phyloP scores from a whole-genome alignment of 2,888 invertebrate genomes.

The Chrysolina oricalcia region DNA sequence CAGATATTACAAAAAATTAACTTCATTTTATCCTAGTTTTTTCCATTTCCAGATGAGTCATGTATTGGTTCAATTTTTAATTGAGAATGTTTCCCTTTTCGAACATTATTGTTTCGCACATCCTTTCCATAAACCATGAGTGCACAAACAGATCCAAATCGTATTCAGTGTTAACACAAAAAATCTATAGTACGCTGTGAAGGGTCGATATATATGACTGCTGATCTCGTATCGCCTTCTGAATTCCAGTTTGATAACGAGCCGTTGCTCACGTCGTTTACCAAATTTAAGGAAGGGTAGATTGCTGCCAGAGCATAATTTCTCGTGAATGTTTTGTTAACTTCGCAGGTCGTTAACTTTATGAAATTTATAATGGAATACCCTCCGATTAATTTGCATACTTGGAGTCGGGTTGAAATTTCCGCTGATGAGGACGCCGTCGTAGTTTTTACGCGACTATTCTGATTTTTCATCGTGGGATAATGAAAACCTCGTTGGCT shows the following conservation, averaged over 20 bases:
- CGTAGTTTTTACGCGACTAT: neutral
- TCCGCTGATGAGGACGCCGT: neutral
- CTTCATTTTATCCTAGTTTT: no score
- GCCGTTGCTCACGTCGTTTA: neutral
- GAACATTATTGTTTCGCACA: no score
- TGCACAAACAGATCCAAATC: no score
- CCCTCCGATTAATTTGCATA: neutral
- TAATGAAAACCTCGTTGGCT: neutral
- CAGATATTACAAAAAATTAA: no score
- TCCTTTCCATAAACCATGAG: no score
- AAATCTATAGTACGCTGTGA: no score
- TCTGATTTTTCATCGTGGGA: neutral
- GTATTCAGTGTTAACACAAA: no score
- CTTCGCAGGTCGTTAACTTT: conserved; percentile 4
- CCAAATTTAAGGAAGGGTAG: neutral
- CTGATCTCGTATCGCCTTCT: neutral
- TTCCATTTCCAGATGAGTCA: no score
- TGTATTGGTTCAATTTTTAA: no score
- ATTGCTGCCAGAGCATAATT: neutral
- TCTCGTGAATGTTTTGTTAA: neutral
- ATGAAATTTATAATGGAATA: neutral
- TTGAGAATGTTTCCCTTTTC: no score
- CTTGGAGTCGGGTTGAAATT: neutral
- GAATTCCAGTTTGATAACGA: neutral
- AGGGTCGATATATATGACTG: no score